phyloP scores from a whole-genome alignment of 2,797 vertebrate genomes.

The Erithacus rubecula region DNA sequence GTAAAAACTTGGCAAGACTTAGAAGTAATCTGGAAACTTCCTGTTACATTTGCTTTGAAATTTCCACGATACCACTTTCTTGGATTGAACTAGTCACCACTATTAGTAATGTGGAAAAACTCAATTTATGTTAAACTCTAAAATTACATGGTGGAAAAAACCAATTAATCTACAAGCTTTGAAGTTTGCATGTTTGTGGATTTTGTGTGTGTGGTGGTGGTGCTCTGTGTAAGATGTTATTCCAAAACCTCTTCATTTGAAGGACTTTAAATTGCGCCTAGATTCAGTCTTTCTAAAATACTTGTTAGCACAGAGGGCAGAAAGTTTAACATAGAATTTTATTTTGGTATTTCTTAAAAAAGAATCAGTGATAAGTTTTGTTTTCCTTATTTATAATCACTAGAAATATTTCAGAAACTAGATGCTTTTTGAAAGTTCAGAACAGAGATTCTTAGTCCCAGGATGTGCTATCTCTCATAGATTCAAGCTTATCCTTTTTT shows the following conservation, averaged over 20 bases:
- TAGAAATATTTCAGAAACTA: neutral
- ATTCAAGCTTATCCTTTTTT: neutral
- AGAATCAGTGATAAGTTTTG: neutral
- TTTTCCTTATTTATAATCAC: neutral
- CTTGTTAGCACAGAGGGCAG: neutral
- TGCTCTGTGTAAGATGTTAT: neutral
- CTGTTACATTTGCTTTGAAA: slow-evolving; percentile 15
- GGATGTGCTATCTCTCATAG: neutral
- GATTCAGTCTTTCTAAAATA: neutral
- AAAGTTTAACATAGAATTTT: neutral
- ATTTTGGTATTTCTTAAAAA: neutral
- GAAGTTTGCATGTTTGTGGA: neutral
- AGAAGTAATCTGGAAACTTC: neutral
- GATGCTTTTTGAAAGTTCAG: neutral
- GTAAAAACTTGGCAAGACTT: slow-evolving; percentile 8
- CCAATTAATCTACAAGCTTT: neutral
- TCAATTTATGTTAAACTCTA: slow-evolving; percentile 24
- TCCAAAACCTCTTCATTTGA: neutral
- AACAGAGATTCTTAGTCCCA: neutral
- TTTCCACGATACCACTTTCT: neutral
- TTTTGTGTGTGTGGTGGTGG: neutral
- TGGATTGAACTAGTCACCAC: neutral
- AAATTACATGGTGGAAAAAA: slow-evolving; percentile 32
- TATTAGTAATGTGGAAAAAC: slow-evolving; percentile 18
- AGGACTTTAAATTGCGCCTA: neutral